These are phyloP conservation scores for Saccostrea echinata DNA, from an alignment of 1,140 invertebrate genomes.

Conservation along the genomic window DNA sequence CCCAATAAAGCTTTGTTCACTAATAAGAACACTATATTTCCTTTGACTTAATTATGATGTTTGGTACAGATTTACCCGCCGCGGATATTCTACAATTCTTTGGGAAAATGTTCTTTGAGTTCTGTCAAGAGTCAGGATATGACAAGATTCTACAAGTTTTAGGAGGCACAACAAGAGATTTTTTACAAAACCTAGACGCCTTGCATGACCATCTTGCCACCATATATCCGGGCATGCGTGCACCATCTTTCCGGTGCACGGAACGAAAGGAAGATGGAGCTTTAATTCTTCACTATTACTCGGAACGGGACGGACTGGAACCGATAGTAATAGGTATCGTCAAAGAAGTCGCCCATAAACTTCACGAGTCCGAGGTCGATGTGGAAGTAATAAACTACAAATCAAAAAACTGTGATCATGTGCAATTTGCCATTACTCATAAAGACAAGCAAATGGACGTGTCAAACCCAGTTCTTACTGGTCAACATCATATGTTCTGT, in stretches of 20 bases:
- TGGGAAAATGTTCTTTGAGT: slow-evolving; percentile 87
- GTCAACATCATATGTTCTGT: slow-evolving; percentile 61
- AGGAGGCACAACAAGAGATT: slow-evolving; percentile 75
- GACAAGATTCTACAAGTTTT: slow-evolving; percentile 77
- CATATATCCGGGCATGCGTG: slow-evolving; percentile 79
- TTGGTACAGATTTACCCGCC: slow-evolving; percentile 89
- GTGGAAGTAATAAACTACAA: slow-evolving; percentile 92
- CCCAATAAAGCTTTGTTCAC: no score
- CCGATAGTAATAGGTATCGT: slow-evolving; percentile 77
- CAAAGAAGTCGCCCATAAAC: slow-evolving; percentile 91
- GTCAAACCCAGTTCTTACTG: not conserved
- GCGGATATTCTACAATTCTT: slow-evolving; percentile 94
- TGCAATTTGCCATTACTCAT: slow-evolving; percentile 93
- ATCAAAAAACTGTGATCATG: slow-evolving; percentile 89
- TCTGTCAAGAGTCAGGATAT: slow-evolving; percentile 78
- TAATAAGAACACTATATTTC: no score
- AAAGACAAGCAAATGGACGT: slow-evolving; percentile 82
- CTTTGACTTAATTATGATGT: not conserved
- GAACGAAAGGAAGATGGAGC: slow-evolving; percentile 82
- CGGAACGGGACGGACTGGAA: slow-evolving; percentile 78
- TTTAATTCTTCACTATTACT: slow-evolving; percentile 80
- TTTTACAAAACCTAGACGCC: slow-evolving; percentile 78
- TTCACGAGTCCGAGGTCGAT: slow-evolving; percentile 94
- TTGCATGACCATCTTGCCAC: slow-evolving; percentile 79
- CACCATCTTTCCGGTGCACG: slow-evolving; percentile 80